Evolutionary conservation across 2,797 vertebrate genomes (phyloP).

Genomic region (Sebastes itinus): DNA sequence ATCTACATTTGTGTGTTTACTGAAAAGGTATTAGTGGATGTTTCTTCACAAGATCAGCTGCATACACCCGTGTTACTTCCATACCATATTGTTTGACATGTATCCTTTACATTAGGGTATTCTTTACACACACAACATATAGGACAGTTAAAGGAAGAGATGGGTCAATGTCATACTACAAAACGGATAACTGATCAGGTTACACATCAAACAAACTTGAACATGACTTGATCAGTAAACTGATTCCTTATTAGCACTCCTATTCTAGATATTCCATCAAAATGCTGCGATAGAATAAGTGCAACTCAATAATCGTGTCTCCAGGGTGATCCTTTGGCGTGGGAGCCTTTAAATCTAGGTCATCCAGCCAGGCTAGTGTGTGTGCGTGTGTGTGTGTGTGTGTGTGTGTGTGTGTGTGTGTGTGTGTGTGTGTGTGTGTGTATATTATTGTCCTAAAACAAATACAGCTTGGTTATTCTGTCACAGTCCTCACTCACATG

Average conservation of each 20-base stretch:
- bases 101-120: neutral
- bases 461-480: conserved; percentile 52
- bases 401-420: neutral
- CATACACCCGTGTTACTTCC: neutral
- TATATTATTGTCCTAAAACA: conserved; percentile 34
- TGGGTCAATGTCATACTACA: neutral
- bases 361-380: conserved; percentile 9
- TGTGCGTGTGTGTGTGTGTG: neutral
- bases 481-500: conserved; percentile 45
- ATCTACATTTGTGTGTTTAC: neutral
- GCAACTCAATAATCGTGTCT: neutral
- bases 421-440: neutral
- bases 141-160: neutral
- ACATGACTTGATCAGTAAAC: conserved; percentile 9
- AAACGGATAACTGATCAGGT: conserved; percentile 10
- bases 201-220: conserved; percentile 18
- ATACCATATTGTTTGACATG: neutral
- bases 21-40: neutral
- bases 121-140: neutral
- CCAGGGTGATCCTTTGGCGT: neutral
- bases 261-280: neutral
- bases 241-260: neutral
- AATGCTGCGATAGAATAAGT: neutral
- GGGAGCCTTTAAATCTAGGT: conserved; percentile 48
- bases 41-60: neutral